Conservation (phyloP, 2,888 invertebrate genomes). For the Rotaria magnacalcarata region DNA sequence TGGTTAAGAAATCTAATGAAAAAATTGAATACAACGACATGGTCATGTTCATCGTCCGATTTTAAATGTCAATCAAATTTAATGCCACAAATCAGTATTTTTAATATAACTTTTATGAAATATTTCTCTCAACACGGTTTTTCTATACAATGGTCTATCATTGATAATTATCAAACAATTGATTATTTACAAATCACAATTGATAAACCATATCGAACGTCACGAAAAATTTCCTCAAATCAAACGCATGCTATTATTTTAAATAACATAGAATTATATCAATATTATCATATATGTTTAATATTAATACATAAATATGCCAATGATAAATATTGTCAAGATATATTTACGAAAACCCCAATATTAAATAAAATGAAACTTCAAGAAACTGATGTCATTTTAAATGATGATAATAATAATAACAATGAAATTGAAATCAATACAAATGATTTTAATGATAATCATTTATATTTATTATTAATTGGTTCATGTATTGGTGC, state of each 20-base stretch:
- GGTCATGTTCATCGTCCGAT: not conserved
- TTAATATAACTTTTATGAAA: not conserved
- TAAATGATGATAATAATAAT: not conserved
- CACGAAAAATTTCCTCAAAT: not conserved
- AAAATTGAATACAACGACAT: not conserved
- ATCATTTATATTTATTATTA: not conserved
- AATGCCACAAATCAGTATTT: not conserved
- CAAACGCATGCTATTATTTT: not conserved
- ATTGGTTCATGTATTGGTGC: conserved; percentile 14
- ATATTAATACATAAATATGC: conserved; percentile 8
- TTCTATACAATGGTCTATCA: not conserved
- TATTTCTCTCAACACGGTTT: not conserved
- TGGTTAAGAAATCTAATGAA: not conserved
- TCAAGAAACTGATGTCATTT: not conserved
- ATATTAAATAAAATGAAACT: not conserved
- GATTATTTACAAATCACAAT: not conserved
- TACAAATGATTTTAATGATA: not conserved
- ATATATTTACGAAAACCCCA: not conserved
- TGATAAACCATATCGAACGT: not conserved
- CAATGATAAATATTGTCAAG: conserved; percentile 15
- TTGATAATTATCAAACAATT: not conserved
- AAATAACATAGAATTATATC: not conserved
- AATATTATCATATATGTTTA: conserved; percentile 24
- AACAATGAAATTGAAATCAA: too few species aligned
- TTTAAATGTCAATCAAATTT: not conserved